Base-by-base conservation (phyloP, 2,113 vertebrate genomes). In the Nerophis ophidion region DNA sequence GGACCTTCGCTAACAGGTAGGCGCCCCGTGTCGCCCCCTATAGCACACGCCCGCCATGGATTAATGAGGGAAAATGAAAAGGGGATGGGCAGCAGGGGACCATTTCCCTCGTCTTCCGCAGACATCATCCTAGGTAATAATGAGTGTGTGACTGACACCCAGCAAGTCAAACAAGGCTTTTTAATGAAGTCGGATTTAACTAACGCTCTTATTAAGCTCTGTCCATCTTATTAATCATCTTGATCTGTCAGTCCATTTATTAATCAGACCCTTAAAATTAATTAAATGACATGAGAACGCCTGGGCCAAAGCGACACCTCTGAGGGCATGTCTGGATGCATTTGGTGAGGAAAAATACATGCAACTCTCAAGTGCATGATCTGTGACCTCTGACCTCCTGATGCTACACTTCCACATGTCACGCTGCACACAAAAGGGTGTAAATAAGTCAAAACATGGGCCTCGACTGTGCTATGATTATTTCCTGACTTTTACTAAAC, bases 121-220 rank as follows among this genome's bases (percentile, higher is more conserved):
- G 81, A 80, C 83, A 86, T 84, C 85, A 81, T 81, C 74, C 71
- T 72, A 68, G 72, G 79, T 86, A 87, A 89, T 88, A 85, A 88
- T 65, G 45, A 58, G 64, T n/a, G 52, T 17, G 42, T 44, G 52
- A 33, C 71, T 84, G 84, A 81, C 83, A 84, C 70, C 71, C 65
- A 52, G 66, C 76, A 80, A 77, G 83, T 75, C 76, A 86, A 77
- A 79, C 61, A 65, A 73, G 63, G 70, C 66, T 70, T 77, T 26
- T 84, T 84, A 73, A 76, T 80, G 73, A 74, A 75, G 82, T 76
- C 60, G 72, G 74, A 63, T 75, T 81, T 80, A 64, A 86, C 83
- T 84, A 72, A 81, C 65, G 68, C 76, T 70, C 61, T 63, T 66
- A 75, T 74, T 59, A 78, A 76, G 61, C 61, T 14, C 40, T 55